These are phyloP conservation scores for Neodiprion pinetum DNA, from an alignment of 1,140 invertebrate genomes.

Conservation along the genomic window DNA sequence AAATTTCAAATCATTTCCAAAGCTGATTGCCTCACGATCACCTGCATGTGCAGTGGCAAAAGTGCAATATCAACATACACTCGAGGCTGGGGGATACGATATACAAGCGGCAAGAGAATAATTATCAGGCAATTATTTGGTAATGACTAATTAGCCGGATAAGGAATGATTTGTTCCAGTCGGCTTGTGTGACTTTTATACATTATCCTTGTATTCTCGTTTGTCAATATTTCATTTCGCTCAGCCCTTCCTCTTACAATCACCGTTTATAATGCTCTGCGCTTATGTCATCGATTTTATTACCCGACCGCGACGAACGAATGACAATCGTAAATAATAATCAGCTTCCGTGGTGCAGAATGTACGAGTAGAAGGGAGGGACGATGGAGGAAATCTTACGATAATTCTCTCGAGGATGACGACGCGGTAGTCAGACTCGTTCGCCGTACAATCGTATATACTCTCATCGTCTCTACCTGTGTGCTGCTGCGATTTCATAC, in stretches of 20 bases:
- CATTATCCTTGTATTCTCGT: too few species aligned
- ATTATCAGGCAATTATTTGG: background rate
- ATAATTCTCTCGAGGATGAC: background rate
- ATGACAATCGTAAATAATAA: background rate
- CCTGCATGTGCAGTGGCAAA: too few species aligned
- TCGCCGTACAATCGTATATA: too few species aligned
- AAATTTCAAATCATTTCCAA: too few species aligned
- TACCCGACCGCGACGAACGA: background rate
- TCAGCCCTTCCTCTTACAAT: too few species aligned
- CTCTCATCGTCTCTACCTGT: background rate
- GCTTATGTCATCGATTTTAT: constrained; percentile 1
- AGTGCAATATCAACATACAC: too few species aligned
- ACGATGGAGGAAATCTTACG: background rate
- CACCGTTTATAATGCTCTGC: background rate
- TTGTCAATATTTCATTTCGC: too few species aligned
- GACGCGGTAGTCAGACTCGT: background rate
- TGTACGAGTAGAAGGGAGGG: background rate
- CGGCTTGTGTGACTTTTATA: too few species aligned
- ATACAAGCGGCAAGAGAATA: background rate
- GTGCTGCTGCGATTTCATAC: background rate
- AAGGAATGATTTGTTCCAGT: too few species aligned
- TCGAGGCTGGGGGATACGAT: too few species aligned
- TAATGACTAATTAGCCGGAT: background rate
- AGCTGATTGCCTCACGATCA: too few species aligned
- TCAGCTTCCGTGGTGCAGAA: background rate